phyloP scores from a whole-genome alignment of 2,113 vertebrate species.

The Climacteris rufus region DNA sequence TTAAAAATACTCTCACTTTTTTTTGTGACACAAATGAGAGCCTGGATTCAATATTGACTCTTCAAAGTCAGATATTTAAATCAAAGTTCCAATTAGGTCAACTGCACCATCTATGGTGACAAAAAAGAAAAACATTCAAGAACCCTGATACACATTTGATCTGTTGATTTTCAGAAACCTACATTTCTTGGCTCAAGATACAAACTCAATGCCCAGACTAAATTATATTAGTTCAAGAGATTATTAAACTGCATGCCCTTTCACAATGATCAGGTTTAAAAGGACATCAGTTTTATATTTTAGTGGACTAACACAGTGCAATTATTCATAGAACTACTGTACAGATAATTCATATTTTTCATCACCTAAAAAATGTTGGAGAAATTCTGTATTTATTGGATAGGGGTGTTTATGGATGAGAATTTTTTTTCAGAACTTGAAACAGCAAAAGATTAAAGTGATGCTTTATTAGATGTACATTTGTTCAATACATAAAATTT shows the following conservation, averaged over 20 bases:
- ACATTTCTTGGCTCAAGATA: neutral
- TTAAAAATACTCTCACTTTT: neutral
- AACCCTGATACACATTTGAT: neutral
- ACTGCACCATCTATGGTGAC: constrained; percentile 39
- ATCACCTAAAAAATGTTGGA: neutral
- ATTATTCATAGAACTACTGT: neutral
- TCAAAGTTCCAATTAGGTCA: constrained; percentile 7
- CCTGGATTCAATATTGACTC: constrained; percentile 2
- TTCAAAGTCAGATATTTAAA: constrained; percentile 7
- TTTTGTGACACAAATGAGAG: neutral
- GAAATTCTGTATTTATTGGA: neutral
- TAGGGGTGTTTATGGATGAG: accelerated
- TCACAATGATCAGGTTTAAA: neutral
- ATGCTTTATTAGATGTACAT: neutral
- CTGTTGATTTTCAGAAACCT: constrained; percentile 4
- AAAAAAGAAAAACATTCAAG: constrained; percentile 20
- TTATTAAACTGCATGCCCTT: neutral
- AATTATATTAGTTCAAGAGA: neutral
- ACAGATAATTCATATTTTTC: neutral
- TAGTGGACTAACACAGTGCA: neutral
- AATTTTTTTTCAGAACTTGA: neutral
- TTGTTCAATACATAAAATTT: neutral
- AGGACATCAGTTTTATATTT: neutral
- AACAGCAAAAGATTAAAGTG: accelerated
- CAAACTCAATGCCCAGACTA: neutral